Conservation (phyloP, 1,140 invertebrate genomes). For the Mizuhopecten yessoensis region DNA sequence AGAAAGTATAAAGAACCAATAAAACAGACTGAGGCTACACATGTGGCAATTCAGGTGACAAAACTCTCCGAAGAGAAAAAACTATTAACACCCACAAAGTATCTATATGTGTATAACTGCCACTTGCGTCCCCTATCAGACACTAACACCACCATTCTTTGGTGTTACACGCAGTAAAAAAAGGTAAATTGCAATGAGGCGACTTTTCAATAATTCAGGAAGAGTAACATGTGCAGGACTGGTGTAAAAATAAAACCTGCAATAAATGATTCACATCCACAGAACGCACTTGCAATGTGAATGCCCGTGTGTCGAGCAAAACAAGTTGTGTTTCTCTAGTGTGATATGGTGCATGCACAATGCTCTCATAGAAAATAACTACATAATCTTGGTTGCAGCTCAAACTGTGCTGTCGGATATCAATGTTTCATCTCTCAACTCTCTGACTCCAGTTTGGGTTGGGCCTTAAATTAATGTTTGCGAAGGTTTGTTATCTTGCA, state of each 20-base stretch:
- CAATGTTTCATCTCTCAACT: too few species aligned
- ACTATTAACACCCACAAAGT: too few species aligned
- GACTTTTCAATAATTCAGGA: constrained; percentile 24
- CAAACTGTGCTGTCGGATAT: not conserved
- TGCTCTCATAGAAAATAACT: not conserved
- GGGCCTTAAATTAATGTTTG: too few species aligned
- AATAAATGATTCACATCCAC: not conserved
- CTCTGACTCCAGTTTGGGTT: too few species aligned
- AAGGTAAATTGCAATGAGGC: not conserved
- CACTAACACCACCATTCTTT: not conserved
- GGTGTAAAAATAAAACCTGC: not conserved
- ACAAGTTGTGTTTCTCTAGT: not conserved
- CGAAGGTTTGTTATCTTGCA: too few species aligned
- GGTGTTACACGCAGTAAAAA: not conserved
- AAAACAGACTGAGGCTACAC: not conserved
- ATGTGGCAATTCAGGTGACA: not conserved
- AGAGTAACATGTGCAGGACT: not conserved
- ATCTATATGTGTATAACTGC: too few species aligned
- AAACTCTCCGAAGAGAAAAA: too few species aligned
- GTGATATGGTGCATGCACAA: not conserved
- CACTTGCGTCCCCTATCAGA: too few species aligned
- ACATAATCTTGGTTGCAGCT: not conserved
- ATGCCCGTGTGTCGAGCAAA: not conserved
- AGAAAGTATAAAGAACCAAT: not conserved
- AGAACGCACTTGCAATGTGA: not conserved